phyloP scores from a whole-genome alignment of 2,113 vertebrate genomes.

The Alaudala cheleensis region DNA sequence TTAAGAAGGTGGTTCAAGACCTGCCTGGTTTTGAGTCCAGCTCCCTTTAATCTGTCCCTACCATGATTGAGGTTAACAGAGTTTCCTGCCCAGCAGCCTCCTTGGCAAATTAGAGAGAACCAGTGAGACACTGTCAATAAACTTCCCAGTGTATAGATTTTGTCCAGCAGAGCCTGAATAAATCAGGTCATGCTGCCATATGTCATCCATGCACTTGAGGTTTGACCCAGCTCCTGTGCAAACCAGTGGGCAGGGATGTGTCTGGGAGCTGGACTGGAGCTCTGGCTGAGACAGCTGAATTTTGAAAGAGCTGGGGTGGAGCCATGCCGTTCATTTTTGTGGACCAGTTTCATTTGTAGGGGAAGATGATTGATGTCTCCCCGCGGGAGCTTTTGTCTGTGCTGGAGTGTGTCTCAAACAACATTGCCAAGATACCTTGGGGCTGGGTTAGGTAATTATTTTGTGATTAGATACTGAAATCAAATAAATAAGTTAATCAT shows the following conservation, averaged over 20 bases:
- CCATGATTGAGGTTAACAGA: not conserved
- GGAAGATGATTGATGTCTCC: not conserved
- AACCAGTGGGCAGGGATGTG: not conserved
- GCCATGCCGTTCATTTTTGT: not conserved
- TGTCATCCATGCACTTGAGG: conserved; percentile 2
- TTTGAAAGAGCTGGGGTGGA: conserved; percentile 16
- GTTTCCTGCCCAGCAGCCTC: conserved; percentile 36
- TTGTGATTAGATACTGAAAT: not conserved
- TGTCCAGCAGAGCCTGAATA: not conserved
- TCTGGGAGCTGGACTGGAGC: not conserved
- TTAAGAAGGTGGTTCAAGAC: not conserved
- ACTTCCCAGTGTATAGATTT: not conserved
- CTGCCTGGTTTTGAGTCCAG: not conserved
- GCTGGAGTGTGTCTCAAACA: not conserved
- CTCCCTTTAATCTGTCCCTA: not conserved
- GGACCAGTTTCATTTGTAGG: not conserved
- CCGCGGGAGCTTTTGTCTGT: not conserved
- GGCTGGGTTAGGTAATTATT: conserved; percentile 15
- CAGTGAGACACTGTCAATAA: not conserved
- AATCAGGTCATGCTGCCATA: conserved; percentile 35
- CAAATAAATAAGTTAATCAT: not conserved
- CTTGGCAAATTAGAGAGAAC: conserved; percentile 36
- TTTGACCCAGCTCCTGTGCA: conserved; percentile 14
- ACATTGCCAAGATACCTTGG: not conserved
- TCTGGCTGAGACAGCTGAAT: not conserved